Evolutionary conservation across 2,797 vertebrate genomes (phyloP), one percentile per base, ranked within the genome.

Genomic region (Chanos chanos): DNA sequence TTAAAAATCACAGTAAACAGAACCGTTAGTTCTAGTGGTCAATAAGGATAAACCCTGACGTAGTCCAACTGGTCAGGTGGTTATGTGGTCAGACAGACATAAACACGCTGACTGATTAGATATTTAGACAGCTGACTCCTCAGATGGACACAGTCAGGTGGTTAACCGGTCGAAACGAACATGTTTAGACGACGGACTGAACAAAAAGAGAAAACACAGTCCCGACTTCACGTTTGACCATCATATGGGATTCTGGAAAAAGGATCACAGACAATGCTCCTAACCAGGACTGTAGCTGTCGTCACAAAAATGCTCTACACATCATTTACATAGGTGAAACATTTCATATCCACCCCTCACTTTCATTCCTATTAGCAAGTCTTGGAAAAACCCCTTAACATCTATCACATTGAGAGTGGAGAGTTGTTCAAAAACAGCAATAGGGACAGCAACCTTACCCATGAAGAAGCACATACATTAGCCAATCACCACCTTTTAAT

Each of bases 191-290:
- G 5, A 9, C 9, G 7, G 10, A 15, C 44, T 51, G 25, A 34
- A 19, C 7, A 39, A 30, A 39, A 27, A 36, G 49, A 53, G 16
- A 53, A 36, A 31, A 15, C 27, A 28, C 27, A 27, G 2, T 13
- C 19, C 9, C 19, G 31, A 40, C 13, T 9, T 28, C 47, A 49
- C 5, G 25, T n/a, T 24, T 36, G 44, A 59, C 15, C 30, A 44
- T 81, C 67, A 74, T 64, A 75, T 40, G 79, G 80, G 79, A 84
- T 82, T 85, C 76, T 85, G 82, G 75, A 81, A 84, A 83, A 82
- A 8, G 50, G 52, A 55, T 39, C 61, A 40, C 31, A 47, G 66
- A 47, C 24, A 37, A 18, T n/a, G 43, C 22, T 37, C n/a, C n/a
- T n/a, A n/a, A n/a, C n/a, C n/a, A n/a, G n/a, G n/a, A n/a, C n/a